These are phyloP conservation scores for Morbakka virulenta DNA, from an alignment of 30 jellyfish, hydroid and myxozoan species.

Conservation along the genomic window DNA sequence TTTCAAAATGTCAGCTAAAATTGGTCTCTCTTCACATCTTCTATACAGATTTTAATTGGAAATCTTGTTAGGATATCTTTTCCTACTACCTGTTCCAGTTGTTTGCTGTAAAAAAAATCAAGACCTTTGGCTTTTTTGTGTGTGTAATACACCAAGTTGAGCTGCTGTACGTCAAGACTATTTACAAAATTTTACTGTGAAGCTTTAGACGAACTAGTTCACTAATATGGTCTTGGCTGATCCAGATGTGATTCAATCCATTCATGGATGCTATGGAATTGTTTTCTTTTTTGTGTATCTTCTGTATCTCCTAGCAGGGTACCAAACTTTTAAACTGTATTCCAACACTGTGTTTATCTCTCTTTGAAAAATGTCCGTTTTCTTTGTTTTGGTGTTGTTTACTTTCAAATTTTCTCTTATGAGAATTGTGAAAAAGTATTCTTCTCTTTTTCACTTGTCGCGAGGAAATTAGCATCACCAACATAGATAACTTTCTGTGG, in stretches of 20 bases:
- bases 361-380: background rate
- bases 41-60: too few species aligned
- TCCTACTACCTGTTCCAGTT: constrained; percentile 37
- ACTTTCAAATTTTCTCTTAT: too few species aligned
- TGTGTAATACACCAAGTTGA: constrained; percentile 55
- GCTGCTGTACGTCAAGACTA: constrained; percentile 10
- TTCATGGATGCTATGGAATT: constrained; percentile 7
- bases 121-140: constrained; percentile 23
- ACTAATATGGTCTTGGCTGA: constrained; percentile 27
- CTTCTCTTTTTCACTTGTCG: too few species aligned
- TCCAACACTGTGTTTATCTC: constrained; percentile 25
- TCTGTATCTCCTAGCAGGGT: constrained; percentile 10
- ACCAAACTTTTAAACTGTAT: background rate
- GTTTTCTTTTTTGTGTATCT: constrained; percentile 6
- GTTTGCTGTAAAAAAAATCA: constrained; percentile 30
- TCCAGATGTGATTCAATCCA: constrained; percentile 4
- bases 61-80: too few species aligned
- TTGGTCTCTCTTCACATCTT: too few species aligned
- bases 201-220: constrained; percentile 42
- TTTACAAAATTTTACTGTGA: constrained; percentile 25
- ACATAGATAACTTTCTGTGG: constrained; percentile 16
- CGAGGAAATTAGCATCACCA: constrained; percentile 32
- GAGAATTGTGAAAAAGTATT: background rate
- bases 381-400: constrained; percentile 3
- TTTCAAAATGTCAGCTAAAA: constrained; percentile 34